Evolutionary conservation across 2,113 vertebrate species (phyloP).

Genomic region (Upupa epops): DNA sequence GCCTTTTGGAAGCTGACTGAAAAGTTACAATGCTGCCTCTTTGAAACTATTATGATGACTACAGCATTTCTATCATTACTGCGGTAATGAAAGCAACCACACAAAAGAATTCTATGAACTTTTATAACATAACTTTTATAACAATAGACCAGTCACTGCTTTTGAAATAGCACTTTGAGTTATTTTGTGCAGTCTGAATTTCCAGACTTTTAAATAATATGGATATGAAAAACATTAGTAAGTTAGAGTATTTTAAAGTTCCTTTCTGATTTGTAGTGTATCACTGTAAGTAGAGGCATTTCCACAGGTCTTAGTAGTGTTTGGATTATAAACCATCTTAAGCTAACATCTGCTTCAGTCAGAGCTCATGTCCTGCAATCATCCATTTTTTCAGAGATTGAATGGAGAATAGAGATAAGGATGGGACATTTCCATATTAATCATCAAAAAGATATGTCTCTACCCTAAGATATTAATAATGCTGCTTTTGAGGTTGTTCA

Average conservation of each 20-base stretch:
- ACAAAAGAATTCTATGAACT: background rate
- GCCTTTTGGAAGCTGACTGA: background rate
- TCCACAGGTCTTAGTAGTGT: background rate
- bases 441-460: background rate
- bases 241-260: background rate
- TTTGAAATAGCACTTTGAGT: background rate
- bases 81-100: background rate
- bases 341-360: background rate
- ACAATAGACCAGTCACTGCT: background rate
- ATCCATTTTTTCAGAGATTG: background rate
- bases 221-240: background rate
- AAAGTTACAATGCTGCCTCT: background rate
- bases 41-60: background rate
- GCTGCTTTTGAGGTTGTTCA: background rate
- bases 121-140: background rate
- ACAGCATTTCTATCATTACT: background rate
- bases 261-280: background rate
- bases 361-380: background rate
- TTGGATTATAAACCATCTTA: background rate
- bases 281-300: background rate
- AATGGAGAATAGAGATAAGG: background rate
- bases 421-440: background rate
- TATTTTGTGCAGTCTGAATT: background rate
- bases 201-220: background rate
- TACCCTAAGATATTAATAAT: background rate